These are phyloP conservation scores for Mycetomoellerius zeteki DNA, from an alignment of 1,140 invertebrate species.

Conservation along the genomic window DNA sequence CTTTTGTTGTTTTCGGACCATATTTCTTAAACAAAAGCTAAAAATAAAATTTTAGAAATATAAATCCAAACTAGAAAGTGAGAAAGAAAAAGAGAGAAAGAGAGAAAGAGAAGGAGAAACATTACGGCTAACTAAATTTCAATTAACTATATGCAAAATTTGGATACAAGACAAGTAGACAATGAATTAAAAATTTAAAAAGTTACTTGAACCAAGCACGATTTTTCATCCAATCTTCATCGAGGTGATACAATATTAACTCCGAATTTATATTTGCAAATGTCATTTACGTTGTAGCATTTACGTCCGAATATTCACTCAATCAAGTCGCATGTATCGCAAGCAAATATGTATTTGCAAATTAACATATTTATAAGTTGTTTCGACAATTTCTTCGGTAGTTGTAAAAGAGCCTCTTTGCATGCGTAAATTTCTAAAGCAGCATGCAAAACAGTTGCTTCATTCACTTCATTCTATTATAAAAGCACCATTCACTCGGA, in stretches of 20 bases:
- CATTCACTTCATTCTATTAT: conserved; percentile 63
- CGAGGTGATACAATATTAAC: background rate
- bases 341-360: conserved; percentile 51
- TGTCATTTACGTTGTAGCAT: background rate
- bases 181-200: background rate
- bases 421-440: conserved; percentile 25
- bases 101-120: background rate
- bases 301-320: conserved; percentile 3
- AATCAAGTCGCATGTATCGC: background rate
- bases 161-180: background rate
- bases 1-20: too few relatives aligned
- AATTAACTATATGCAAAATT: background rate
- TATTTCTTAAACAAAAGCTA: too few relatives aligned
- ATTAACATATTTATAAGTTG: conserved; percentile 40
- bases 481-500: conserved; percentile 67
- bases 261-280: background rate
- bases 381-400: background rate
- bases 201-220: background rate
- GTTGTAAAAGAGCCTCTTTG: background rate
- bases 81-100: too few relatives aligned
- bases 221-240: background rate
- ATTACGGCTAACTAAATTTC: background rate
- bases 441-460: conserved; percentile 46
- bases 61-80: too few relatives aligned
- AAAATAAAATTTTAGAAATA: too few relatives aligned